A percentile compares a stretch with the other conserved stretches of the same genome.
Conservation (phyloP, 2,888 invertebrate species). For the Melieria crassipennis region DNA sequence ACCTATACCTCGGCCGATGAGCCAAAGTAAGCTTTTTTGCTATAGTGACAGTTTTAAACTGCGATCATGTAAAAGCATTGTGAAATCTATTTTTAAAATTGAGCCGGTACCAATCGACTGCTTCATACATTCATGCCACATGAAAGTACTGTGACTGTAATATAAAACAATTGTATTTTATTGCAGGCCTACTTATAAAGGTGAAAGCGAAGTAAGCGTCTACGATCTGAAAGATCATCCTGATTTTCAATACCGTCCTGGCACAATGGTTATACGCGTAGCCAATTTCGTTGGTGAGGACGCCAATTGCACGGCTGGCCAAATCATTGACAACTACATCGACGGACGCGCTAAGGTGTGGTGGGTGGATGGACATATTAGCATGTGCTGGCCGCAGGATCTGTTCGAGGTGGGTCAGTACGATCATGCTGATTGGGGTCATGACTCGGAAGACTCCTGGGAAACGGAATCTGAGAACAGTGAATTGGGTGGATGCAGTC, state of each 20-base stretch:
- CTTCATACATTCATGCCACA: not conserved
- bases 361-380: conserved; percentile 88
- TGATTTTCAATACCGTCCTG: conserved; percentile 92
- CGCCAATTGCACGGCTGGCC: conserved; percentile 82
- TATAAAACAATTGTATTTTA: not conserved
- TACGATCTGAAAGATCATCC: conserved; percentile 96
- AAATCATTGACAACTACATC: conserved; percentile 88
- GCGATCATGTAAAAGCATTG: not conserved
- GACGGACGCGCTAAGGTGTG: conserved; percentile 89
- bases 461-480: conserved; percentile 79
- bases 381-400: conserved; percentile 93
- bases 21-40: conserved; percentile 71
- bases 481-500: conserved; percentile 53
- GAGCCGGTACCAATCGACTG: no score
- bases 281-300: conserved; percentile 81
- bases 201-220: conserved; percentile 88
- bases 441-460: conserved; percentile 81
- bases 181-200: conserved; percentile 74
- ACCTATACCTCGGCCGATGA: conserved; percentile 79
- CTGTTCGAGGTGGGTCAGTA: conserved; percentile 83
- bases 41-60: not conserved
- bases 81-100: not conserved
- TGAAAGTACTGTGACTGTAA: no score
- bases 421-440: conserved; percentile 76
- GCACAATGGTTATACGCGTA: conserved; percentile 87